Evolutionary conservation across 2,797 vertebrate species (phyloP), one percentile per base, ranked within the genome.

Genomic region (Coregonus suidteri): DNA sequence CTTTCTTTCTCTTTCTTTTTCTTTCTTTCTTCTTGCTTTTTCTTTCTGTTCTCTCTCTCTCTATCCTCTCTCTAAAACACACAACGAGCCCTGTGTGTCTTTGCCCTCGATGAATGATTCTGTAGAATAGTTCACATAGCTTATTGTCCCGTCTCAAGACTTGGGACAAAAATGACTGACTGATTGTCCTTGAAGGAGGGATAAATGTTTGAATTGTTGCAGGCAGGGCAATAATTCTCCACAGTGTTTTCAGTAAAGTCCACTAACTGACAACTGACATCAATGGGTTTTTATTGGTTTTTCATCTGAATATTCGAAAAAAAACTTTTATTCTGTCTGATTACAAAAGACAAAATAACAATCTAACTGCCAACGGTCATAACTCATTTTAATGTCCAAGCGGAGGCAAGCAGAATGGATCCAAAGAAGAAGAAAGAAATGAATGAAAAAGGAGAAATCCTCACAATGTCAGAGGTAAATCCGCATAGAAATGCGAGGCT

Each of bases 51-150:
- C 73, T 41, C 11, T 75, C 11, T 53, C 47, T 52, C 30, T 18
- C 6, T 82, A 86, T 85, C 83, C 75, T 72, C 87, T 87, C 87
- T 79, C 81, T 51, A 79, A 76, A 75, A 66, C 54, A 81, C 79
- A 92, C 91, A 93, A 90, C 88, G 88, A 84, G 54, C 81, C 75
- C 88, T 88, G 86, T 88, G 88, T 91, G 90, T 90, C 84, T 80
- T 81, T 76, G 87, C 87, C 56, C 86, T 85, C 79, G 84, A 82
- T 80, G 77, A 91, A 90, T 89, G 91, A 91, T 90, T 92, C 56
- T 79, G 78, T 13, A 64, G 88, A 88, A 88, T 87, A 83, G 91
- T 90, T 85, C 88, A 76, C 88, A 86, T 79, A 91, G 87, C 90
- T 91, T 86, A 92, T 89, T 90, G 85, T 93, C 83, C 81, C 85